Percentiles rank a stretch among this genome's conserved stretches.
These are phyloP conservation scores for Temnothorax ravouxi DNA, from an alignment of 2,888 invertebrate genomes.

Conservation along the genomic window DNA sequence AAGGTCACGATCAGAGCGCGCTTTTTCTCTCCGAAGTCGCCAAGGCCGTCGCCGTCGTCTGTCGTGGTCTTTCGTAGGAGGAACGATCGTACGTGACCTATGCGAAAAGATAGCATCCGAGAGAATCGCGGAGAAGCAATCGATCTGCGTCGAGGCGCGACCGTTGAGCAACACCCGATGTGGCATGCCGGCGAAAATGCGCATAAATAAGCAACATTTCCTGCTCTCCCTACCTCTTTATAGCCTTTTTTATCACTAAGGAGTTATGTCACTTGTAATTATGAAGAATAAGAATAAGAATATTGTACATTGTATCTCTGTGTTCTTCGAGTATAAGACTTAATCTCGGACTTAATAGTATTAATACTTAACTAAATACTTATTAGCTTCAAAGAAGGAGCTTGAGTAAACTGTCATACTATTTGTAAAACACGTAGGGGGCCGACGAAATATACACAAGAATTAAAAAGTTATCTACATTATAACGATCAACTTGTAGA, in stretches of 20 bases:
- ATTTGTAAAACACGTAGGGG: background rate
- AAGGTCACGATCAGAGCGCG: constrained; percentile 76
- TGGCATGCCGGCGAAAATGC: background rate
- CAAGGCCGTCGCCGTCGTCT: constrained; percentile 67
- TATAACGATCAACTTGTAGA: background rate
- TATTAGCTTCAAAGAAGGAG: background rate
- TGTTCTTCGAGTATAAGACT: background rate
- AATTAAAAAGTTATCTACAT: background rate
- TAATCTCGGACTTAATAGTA: too few relatives aligned
- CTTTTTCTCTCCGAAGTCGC: constrained; percentile 75
- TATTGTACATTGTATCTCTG: background rate
- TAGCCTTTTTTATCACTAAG: background rate
- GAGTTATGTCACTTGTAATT: background rate
- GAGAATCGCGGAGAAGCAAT: constrained; percentile 8
- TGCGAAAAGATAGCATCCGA: constrained; percentile 56
- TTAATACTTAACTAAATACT: background rate
- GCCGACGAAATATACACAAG: background rate
- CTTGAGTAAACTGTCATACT: background rate
- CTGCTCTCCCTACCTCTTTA: background rate
- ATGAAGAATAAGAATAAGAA: too few relatives aligned
- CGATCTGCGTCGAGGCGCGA: background rate
- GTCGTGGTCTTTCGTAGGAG: constrained; percentile 67
- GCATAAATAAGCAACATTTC: background rate
- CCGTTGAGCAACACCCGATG: background rate
- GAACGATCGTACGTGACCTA: constrained; percentile 67